These are phyloP conservation scores for Amblyraja radiata DNA, from an alignment of 2,797 vertebrate species.

Conservation along the genomic window DNA sequence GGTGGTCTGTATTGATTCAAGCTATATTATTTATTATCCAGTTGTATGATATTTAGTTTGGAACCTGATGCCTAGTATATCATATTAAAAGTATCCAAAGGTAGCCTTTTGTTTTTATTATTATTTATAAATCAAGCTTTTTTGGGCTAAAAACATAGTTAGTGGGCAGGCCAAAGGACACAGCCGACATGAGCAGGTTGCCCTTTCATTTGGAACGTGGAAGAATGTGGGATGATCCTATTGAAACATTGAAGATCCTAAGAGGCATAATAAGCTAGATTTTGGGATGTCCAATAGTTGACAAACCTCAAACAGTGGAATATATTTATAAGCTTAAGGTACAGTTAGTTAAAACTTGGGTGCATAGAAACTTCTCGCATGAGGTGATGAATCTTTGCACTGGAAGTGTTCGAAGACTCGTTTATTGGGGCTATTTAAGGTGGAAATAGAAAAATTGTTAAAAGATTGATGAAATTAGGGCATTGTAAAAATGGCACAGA, in stretches of 20 bases:
- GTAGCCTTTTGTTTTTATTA: background rate
- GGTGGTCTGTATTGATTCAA: slow-evolving; percentile 58
- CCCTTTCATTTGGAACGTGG: background rate
- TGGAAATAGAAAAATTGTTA: no score
- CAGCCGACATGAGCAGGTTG: background rate
- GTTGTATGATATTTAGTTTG: background rate
- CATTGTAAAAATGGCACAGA: no score
- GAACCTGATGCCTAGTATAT: no score
- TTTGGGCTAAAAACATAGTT: background rate
- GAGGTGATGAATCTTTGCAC: no score
- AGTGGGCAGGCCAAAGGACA: background rate
- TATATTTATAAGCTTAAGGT: background rate
- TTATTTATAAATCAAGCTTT: background rate
- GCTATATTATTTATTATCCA: background rate
- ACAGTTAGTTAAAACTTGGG: no score
- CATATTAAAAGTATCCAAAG: background rate
- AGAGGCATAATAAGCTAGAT: background rate
- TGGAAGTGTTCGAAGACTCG: no score
- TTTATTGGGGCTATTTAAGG: no score
- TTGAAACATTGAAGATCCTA: no score
- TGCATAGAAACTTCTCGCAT: no score
- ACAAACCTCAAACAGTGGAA: background rate
- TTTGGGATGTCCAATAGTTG: no score
- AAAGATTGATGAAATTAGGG: no score
- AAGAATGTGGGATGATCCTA: background rate